Conservation (phyloP, 1,140 invertebrate species). For the Calycopis cecrops region DNA sequence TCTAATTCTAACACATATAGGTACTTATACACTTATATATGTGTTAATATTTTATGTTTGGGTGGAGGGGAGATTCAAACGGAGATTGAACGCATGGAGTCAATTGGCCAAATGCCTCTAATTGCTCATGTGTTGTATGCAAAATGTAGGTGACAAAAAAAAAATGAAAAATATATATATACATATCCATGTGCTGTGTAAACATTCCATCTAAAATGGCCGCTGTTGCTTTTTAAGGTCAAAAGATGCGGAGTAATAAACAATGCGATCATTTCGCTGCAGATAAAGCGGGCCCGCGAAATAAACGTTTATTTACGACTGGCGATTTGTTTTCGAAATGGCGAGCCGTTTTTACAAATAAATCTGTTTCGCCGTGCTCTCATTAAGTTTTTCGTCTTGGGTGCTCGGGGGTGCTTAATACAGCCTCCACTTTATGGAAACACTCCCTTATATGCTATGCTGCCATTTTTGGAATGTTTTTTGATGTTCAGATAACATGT, state of each 20-base stretch:
- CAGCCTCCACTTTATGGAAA: neutral
- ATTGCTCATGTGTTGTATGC: no score
- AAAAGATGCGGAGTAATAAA: constrained; percentile 11
- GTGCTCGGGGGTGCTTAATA: constrained; percentile 3
- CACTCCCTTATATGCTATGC: neutral
- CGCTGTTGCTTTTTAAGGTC: constrained; percentile 5
- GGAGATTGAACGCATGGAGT: no score
- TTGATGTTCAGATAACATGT: no score
- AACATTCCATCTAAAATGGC: no score
- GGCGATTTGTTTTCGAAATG: constrained; percentile 24
- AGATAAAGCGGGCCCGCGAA: constrained; percentile 22
- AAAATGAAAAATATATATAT: no score
- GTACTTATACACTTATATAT: no score
- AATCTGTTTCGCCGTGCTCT: constrained; percentile 19
- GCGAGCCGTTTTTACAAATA: constrained; percentile 19
- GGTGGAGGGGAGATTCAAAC: no score
- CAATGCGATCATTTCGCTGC: constrained; percentile 18
- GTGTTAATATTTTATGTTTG: no score
- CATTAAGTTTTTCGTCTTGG: constrained; percentile 15
- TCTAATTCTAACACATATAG: no score
- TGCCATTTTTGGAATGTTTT: neutral
- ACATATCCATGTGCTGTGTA: no score
- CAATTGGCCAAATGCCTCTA: no score
- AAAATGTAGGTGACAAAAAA: no score
- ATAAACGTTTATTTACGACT: constrained; percentile 23